These are phyloP conservation scores for Phalangium opilio DNA, from an alignment of 2,888 invertebrate species.

Conservation along the genomic window DNA sequence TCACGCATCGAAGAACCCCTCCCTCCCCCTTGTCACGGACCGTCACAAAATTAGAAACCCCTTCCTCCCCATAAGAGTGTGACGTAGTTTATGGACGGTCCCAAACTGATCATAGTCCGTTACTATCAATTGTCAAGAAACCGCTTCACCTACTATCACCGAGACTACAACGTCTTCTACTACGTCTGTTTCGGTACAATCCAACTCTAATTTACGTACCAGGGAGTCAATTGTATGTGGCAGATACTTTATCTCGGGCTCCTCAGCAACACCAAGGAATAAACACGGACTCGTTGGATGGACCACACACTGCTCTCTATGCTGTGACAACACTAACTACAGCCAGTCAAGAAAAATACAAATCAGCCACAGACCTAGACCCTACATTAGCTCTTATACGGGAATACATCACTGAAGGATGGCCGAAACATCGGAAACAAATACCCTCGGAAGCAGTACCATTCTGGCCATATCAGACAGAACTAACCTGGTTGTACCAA, in stretches of 20 bases:
- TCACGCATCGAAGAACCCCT: no score
- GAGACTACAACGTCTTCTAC: conserved; percentile 27
- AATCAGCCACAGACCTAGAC: not conserved
- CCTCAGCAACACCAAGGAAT: not conserved
- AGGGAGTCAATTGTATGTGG: conserved; percentile 17
- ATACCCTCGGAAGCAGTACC: not conserved
- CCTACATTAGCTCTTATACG: not conserved
- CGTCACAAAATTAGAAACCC: no score
- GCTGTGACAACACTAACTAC: not conserved
- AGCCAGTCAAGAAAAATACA: not conserved
- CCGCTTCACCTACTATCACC: conserved; percentile 26
- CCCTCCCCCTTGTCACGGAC: no score
- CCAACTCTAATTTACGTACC: conserved; percentile 7
- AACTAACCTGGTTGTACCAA: conserved; percentile 1
- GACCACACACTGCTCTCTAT: no score
- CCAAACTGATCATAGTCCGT: conserved; percentile 31
- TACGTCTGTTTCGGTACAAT: conserved; percentile 12
- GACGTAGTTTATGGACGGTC: no score
- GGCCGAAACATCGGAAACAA: not conserved
- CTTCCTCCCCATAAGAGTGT: no score
- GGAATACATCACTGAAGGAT: conserved; percentile 2
- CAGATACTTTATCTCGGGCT: conserved; percentile 19
- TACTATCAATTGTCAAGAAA: conserved; percentile 27
- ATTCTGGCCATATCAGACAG: conserved; percentile 3
- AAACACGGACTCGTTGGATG: no score